Percentiles rank a stretch among this genome's conserved stretches.
These are phyloP conservation scores for Agapornis canus DNA, from an alignment of 2,797 vertebrate genomes.

Conservation along the genomic window DNA sequence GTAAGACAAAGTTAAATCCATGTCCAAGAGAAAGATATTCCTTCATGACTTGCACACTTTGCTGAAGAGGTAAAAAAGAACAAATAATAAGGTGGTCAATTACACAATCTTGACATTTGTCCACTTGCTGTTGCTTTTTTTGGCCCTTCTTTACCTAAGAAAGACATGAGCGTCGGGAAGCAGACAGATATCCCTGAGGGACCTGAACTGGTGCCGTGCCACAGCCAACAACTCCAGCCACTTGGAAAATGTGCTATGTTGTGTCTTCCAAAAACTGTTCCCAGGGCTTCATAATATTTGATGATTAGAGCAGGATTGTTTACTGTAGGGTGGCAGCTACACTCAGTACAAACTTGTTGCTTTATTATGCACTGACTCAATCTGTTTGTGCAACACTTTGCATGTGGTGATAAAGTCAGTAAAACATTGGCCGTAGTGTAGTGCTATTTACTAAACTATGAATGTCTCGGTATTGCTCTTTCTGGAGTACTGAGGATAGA, in stretches of 20 bases:
- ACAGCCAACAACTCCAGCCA: constrained; percentile 20
- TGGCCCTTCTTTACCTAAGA: background rate
- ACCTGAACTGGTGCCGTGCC: background rate
- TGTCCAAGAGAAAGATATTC: background rate
- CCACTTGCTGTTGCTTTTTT: constrained; percentile 28
- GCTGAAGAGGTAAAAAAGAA: background rate
- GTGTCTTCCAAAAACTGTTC: constrained; percentile 55
- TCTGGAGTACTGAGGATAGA: background rate
- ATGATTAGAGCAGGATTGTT: constrained; percentile 33
- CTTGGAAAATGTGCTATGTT: constrained; percentile 27
- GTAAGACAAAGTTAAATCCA: background rate
- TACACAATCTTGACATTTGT: constrained; percentile 37
- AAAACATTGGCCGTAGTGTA: background rate
- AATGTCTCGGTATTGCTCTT: background rate
- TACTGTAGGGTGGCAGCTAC: constrained; percentile 23
- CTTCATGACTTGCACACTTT: background rate
- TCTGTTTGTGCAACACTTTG: constrained; percentile 42
- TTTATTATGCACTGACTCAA: constrained; percentile 5
- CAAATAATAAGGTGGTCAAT: constrained; percentile 18
- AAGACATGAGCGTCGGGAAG: background rate
- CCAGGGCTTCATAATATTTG: constrained; percentile 61
- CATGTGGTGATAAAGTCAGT: constrained; percentile 1
- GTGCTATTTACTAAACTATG: background rate
- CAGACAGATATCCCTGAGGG: background rate
- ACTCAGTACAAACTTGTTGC: constrained; percentile 1